Conservation (phyloP, 2,113 vertebrate genomes). For the Dromaius novaehollandiae region DNA sequence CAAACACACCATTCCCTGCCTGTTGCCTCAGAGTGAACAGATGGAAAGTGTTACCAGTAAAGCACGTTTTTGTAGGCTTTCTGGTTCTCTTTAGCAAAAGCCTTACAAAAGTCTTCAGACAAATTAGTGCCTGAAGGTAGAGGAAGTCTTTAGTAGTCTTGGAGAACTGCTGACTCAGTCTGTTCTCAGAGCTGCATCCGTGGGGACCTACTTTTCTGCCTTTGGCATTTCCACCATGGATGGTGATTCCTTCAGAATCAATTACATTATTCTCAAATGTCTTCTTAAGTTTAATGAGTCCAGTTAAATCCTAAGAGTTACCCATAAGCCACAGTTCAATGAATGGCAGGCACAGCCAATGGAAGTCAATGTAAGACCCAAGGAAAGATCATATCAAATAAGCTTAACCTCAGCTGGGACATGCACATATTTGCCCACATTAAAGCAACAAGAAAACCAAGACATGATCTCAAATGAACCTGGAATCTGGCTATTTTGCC, state of each 20-base stretch:
- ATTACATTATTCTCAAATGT: conserved; percentile 63
- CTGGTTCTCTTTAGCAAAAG: conserved; percentile 75
- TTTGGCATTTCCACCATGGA: conserved; percentile 37
- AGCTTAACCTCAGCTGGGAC: not conserved
- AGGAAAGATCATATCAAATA: not conserved
- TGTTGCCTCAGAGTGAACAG: conserved; percentile 64
- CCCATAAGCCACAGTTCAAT: not conserved
- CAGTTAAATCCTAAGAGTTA: conserved; percentile 46
- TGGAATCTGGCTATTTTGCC: not conserved
- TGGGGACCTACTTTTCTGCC: conserved; percentile 26
- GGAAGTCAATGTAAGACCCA: not conserved
- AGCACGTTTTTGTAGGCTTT: conserved; percentile 71
- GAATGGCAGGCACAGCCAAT: not conserved
- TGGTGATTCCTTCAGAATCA: conserved; percentile 60
- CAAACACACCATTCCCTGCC: conserved; percentile 52
- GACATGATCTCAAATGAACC: not conserved
- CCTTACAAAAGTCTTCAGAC: conserved; percentile 70
- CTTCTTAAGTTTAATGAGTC: conserved; percentile 53
- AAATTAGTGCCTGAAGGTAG: conserved; percentile 77
- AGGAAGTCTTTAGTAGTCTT: conserved; percentile 67
- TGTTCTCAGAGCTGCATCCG: not conserved
- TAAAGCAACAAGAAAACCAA: not conserved
- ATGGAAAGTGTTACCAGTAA: conserved; percentile 75
- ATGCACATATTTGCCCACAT: not conserved
- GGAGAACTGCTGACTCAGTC: conserved; percentile 74